These are phyloP conservation scores for Cryptoleucopteryx plumbea DNA, from an alignment of 2,113 vertebrate species.

Conservation along the genomic window DNA sequence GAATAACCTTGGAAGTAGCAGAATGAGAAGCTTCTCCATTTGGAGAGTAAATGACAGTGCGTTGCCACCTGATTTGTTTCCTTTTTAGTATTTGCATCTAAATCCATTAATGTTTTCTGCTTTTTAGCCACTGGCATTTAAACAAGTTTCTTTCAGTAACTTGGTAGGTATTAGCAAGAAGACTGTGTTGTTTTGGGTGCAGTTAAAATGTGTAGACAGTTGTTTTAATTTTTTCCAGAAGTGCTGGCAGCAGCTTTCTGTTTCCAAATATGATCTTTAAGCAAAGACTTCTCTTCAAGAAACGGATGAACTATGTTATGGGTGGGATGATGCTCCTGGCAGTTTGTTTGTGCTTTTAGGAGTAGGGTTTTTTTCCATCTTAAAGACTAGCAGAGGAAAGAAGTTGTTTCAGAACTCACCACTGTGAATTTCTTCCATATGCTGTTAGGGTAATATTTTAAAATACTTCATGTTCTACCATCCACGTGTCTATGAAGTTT, in stretches of 20 bases:
- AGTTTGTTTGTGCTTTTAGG: conserved; percentile 41
- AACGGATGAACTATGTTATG: neutral
- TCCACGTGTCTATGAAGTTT: neutral
- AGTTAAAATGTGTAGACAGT: neutral
- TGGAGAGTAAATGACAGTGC: neutral
- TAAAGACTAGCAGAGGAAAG: conserved; percentile 53
- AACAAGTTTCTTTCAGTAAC: neutral
- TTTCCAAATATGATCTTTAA: neutral
- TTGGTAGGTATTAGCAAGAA: neutral
- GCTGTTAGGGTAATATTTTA: neutral
- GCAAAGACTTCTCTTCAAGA: neutral
- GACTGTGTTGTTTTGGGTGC: neutral
- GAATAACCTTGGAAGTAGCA: neutral
- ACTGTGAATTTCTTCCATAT: conserved; percentile 39
- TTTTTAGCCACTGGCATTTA: neutral
- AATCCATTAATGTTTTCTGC: neutral
- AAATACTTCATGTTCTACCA: neutral
- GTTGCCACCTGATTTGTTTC: neutral
- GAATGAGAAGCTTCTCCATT: neutral
- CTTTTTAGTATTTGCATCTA: neutral
- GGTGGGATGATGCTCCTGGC: neutral
- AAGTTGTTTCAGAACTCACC: conserved; percentile 34
- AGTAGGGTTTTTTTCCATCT: conserved; percentile 16
- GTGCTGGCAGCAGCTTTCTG: neutral
- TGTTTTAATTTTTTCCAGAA: neutral